phyloP scores from a whole-genome alignment of 2,797 vertebrate genomes.

The Typhlichthys eigenmanni region DNA sequence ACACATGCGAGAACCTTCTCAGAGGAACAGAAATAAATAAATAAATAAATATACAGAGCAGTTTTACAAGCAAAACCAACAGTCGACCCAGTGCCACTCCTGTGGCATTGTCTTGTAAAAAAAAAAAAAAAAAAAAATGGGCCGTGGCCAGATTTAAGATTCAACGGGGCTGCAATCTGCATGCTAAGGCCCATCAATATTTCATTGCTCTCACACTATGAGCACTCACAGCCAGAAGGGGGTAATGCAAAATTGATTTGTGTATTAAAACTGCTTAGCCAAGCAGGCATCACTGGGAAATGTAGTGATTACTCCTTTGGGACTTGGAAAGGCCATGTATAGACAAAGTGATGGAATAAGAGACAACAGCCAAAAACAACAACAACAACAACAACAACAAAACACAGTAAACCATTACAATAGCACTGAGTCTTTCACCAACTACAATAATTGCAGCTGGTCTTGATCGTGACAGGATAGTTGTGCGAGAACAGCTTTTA shows the following conservation, averaged over 20 bases:
- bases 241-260: conserved; percentile 93
- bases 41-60: conserved; percentile 36
- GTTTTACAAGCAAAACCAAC: conserved; percentile 74
- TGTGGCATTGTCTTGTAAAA: conserved; percentile 76
- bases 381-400: conserved; percentile 13
- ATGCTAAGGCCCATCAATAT: conserved; percentile 87
- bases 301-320: conserved; percentile 79
- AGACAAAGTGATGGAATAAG: conserved; percentile 51
- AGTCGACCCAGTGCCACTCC: conserved; percentile 43
- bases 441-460: too few species aligned
- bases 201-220: conserved; percentile 84
- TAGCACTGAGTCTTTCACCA: neutral
- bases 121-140: conserved; percentile 26
- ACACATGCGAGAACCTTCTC: conserved; percentile 1
- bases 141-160: conserved; percentile 76
- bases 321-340: conserved; percentile 58
- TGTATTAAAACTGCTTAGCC: conserved; percentile 89
- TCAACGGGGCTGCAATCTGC: conserved; percentile 82
- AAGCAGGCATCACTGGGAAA: conserved; percentile 82
- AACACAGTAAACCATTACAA: neutral
- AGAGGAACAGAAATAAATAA: conserved; percentile 8
- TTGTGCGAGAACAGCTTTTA: neutral
- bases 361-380: conserved; percentile 23
- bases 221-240: conserved; percentile 84
- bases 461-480: too few species aligned